phyloP scores from a whole-genome alignment of 2,888 invertebrate genomes.

The Apodemia hepburni region DNA sequence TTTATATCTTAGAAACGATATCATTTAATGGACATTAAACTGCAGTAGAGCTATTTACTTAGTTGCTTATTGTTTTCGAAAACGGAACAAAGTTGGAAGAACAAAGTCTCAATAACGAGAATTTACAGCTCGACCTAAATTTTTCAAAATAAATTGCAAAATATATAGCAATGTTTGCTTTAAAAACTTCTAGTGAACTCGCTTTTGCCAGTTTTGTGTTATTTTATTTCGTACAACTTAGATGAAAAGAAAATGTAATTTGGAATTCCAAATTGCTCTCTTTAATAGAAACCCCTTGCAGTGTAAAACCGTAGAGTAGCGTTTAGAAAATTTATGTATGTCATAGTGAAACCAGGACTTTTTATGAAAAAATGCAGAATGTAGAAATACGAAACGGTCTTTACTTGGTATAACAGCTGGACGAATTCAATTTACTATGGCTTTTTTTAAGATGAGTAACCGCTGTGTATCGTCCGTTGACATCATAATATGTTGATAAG shows the following conservation, averaged over 20 bases:
- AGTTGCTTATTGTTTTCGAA: slow-evolving; percentile 28
- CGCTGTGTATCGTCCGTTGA: not conserved
- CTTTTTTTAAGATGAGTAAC: not conserved
- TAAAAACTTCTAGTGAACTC: slow-evolving; percentile 14
- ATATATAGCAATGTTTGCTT: slow-evolving; percentile 26
- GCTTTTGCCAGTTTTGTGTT: slow-evolving; percentile 7
- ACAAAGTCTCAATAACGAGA: slow-evolving; percentile 21
- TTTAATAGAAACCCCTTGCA: slow-evolving; percentile 7
- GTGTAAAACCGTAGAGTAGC: not conserved
- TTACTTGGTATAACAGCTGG: not conserved
- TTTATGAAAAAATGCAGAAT: not conserved
- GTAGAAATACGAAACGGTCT: not conserved
- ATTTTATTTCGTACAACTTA: slow-evolving; percentile 1
- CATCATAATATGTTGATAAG: not conserved
- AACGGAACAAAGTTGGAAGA: slow-evolving; percentile 20
- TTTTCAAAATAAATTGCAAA: slow-evolving; percentile 17
- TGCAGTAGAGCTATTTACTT: slow-evolving; percentile 24
- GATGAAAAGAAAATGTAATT: slow-evolving; percentile 11
- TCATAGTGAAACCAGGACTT: not conserved
- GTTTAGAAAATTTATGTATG: not conserved
- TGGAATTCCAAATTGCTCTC: not conserved
- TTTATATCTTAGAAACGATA: slow-evolving; percentile 24
- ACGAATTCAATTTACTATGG: not conserved
- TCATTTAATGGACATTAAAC: slow-evolving; percentile 29
- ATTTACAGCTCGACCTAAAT: slow-evolving; percentile 23